Percentiles rank a stretch among this genome's conserved stretches.
These are phyloP conservation scores for Pristiophorus japonicus DNA, from an alignment of 2,113 vertebrate genomes.

Conservation along the genomic window DNA sequence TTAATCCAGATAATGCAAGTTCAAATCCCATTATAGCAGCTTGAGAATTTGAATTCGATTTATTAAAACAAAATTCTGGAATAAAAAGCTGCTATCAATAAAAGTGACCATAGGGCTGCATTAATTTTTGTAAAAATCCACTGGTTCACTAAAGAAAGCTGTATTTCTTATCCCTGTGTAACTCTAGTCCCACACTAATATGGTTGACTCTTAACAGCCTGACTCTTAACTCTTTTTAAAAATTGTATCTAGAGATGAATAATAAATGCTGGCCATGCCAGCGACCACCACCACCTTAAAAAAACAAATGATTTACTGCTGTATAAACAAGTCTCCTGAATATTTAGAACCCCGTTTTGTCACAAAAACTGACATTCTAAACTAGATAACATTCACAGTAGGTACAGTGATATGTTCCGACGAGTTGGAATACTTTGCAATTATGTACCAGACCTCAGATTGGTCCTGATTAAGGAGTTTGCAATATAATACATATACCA, in stretches of 20 bases:
- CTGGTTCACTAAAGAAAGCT: not conserved
- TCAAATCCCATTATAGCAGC: not conserved
- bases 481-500: not conserved
- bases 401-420: not conserved
- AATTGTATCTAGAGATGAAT: not conserved
- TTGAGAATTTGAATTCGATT: not conserved
- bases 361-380: not conserved
- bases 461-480: not conserved
- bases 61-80: not conserved
- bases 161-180: not conserved
- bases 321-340: not conserved
- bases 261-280: not conserved
- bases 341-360: not conserved
- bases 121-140: not conserved
- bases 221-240: too few species aligned
- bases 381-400: not conserved
- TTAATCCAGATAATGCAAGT: not conserved
- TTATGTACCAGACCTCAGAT: too few species aligned
- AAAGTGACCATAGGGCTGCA: not conserved
- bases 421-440: not conserved
- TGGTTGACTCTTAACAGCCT: not conserved
- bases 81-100: not conserved
- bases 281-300: not conserved
- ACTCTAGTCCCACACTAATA: too few species aligned
- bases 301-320: not conserved